Evolutionary conservation across 1,140 invertebrate species (phyloP).

Genomic region (Neodiprion virginianus): DNA sequence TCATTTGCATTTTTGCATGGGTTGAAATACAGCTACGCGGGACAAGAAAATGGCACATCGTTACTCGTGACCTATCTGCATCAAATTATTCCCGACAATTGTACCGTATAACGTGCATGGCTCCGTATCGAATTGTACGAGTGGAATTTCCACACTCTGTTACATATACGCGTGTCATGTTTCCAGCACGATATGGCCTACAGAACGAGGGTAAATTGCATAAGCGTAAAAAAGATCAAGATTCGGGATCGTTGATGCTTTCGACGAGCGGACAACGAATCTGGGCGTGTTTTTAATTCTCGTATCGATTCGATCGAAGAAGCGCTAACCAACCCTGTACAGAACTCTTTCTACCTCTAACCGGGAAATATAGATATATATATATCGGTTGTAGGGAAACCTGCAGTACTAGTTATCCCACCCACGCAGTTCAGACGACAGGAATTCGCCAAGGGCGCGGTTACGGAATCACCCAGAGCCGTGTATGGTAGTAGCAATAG

Average conservation of each 20-base stretch:
- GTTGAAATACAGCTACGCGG: neutral
- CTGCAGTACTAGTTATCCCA: neutral
- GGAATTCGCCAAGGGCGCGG: slow-evolving; percentile 9
- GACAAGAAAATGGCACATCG: slow-evolving; percentile 1
- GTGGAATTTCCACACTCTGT: no score
- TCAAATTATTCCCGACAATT: neutral
- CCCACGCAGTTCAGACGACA: neutral
- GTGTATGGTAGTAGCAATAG: neutral
- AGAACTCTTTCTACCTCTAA: neutral
- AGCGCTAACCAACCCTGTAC: neutral
- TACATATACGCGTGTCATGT: no score
- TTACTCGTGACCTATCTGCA: neutral
- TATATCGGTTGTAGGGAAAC: neutral
- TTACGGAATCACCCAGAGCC: slow-evolving; percentile 8
- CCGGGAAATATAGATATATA: no score
- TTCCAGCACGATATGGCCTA: no score
- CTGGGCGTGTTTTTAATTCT: neutral
- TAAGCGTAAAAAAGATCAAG: no score
- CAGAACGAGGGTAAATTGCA: no score
- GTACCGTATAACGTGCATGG: neutral
- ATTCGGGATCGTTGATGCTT: no score
- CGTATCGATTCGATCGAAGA: neutral
- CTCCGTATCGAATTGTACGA: neutral
- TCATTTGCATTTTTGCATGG: neutral
- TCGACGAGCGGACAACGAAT: no score